Percentiles rank a stretch among this genome's conserved stretches.
Evolutionary conservation across 2,797 vertebrate genomes (phyloP).

Genomic region (Paramormyrops hopkinsi): DNA sequence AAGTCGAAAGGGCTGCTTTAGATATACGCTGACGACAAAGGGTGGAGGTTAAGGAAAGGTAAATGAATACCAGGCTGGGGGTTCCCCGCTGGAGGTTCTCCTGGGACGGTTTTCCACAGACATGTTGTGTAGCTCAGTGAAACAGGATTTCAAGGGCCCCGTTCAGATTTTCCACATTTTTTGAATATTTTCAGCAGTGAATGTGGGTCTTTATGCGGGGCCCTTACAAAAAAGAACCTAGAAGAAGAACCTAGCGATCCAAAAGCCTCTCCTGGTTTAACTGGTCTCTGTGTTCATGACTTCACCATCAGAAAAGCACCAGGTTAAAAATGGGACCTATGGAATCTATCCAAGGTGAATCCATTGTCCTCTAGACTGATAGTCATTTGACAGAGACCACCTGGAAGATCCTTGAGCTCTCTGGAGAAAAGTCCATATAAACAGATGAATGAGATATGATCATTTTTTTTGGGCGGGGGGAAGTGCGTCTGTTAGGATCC

Average conservation of each 20-base stretch:
- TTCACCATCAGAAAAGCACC: neutral
- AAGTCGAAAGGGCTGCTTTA: neutral
- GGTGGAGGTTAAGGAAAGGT: conserved; percentile 7
- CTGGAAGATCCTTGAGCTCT: neutral
- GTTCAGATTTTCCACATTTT: neutral
- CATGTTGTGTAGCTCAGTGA: neutral
- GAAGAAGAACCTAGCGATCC: neutral
- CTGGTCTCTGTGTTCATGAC: neutral
- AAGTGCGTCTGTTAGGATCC: neutral
- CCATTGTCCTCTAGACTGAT: neutral
- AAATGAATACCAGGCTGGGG: conserved; percentile 9
- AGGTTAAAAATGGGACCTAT: neutral
- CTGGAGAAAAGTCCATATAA: neutral
- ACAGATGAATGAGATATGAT: neutral
- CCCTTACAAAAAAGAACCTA: neutral
- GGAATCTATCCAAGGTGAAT: neutral
- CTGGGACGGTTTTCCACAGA: neutral
- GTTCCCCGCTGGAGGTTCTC: neutral
- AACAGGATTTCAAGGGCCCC: neutral
- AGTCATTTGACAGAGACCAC: neutral
- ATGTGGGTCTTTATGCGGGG: neutral
- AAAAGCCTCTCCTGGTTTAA: neutral
- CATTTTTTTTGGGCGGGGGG: neutral
- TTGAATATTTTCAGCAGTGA: neutral
- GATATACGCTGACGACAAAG: neutral